A percentile compares a stretch with the other conserved stretches of the same genome.
Evolutionary conservation across 2,113 vertebrate species (phyloP).

Genomic region (Lophius piscatorius): DNA sequence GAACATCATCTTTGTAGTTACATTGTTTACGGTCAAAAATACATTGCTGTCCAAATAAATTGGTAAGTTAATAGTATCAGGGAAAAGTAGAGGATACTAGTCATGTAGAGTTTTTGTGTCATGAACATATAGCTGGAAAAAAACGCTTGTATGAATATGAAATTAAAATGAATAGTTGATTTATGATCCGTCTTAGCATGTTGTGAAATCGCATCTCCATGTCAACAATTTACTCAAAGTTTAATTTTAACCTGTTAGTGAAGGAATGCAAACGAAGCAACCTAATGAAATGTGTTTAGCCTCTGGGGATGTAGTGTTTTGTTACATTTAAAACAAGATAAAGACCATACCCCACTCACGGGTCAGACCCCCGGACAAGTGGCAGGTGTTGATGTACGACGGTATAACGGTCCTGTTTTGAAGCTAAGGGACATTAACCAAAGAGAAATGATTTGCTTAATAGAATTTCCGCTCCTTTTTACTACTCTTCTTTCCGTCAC

Average conservation of each 20-base stretch:
- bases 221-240: too few relatives aligned
- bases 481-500: constrained; percentile 1
- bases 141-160: too few relatives aligned
- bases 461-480: background rate
- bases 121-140: too few relatives aligned
- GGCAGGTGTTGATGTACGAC: constrained; percentile 5
- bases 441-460: background rate
- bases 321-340: constrained; percentile 8
- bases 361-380: constrained; percentile 8
- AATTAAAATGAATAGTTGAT: too few relatives aligned
- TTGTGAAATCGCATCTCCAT: too few relatives aligned
- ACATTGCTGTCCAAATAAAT: background rate
- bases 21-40: background rate
- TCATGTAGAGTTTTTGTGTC: too few relatives aligned
- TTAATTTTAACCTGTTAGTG: background rate
- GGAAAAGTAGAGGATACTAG: too few relatives aligned
- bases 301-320: constrained; percentile 4
- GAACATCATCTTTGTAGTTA: background rate
- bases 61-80: too few relatives aligned
- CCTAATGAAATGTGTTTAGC: constrained; percentile 11
- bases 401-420: constrained; percentile 24
- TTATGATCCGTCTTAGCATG: too few relatives aligned
- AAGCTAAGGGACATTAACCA: constrained; percentile 2
- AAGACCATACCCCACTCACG: background rate
- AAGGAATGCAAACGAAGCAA: background rate